phyloP scores from a whole-genome alignment of 53 echinoderm and acorn worm species.

The Echinometra lucunter region DNA sequence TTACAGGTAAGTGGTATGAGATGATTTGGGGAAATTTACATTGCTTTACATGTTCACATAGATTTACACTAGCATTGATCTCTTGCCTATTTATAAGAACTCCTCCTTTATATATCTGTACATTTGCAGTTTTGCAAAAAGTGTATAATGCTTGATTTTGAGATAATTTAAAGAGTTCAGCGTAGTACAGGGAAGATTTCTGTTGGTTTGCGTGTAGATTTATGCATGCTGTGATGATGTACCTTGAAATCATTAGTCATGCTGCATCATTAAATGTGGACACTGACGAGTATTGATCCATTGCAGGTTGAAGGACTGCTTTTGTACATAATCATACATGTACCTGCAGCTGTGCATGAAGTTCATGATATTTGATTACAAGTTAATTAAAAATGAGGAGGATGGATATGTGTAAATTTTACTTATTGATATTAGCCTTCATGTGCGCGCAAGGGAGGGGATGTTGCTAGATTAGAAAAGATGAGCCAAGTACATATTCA shows the following conservation, averaged over 20 bases:
- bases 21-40: neutral
- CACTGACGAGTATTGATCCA: neutral
- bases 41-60: neutral
- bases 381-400: neutral
- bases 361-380: neutral
- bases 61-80: too few species aligned
- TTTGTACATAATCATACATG: neutral
- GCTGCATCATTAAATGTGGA: neutral
- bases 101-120: too few species aligned
- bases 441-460: neutral
- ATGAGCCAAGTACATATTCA: too few species aligned
- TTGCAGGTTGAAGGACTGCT: neutral
- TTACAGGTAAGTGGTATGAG: slow-evolving; percentile 19
- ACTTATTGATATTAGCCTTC: neutral
- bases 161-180: too few species aligned
- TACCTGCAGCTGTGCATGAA: neutral
- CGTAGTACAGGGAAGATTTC: too few species aligned
- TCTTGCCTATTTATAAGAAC: too few species aligned
- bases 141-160: too few species aligned
- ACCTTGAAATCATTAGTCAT: neutral
- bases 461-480: too few species aligned
- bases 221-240: neutral
- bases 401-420: neutral
- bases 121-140: too few species aligned
- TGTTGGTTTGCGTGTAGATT: neutral